phyloP scores from a whole-genome alignment of 2,797 vertebrate genomes.

The Erethizon dorsatum region DNA sequence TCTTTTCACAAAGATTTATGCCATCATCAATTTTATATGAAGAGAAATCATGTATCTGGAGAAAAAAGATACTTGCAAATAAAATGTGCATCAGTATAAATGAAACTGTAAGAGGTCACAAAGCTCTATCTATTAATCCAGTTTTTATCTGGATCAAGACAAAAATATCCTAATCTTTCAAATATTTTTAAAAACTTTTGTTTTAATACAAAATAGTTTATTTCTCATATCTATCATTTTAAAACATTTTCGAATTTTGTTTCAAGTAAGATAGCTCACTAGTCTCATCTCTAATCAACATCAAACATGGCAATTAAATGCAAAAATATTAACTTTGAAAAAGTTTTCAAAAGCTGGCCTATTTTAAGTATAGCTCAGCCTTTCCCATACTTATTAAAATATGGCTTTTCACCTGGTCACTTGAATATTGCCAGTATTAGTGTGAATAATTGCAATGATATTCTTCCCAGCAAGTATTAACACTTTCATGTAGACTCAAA shows the following conservation, averaged over 20 bases:
- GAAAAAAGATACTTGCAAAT: constrained; percentile 25
- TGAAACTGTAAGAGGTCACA: neutral
- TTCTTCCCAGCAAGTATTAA: neutral
- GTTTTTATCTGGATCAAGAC: constrained; percentile 9
- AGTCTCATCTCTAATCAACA: neutral
- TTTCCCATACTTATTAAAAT: neutral
- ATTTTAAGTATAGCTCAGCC: neutral
- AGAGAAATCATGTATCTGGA: neutral
- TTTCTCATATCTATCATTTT: neutral
- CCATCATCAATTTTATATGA: constrained; percentile 37
- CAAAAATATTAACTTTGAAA: constrained; percentile 12
- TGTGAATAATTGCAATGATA: neutral
- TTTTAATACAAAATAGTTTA: constrained; percentile 52
- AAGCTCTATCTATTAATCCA: neutral
- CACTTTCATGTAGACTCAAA: neutral
- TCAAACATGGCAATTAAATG: neutral
- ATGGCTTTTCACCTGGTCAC: neutral
- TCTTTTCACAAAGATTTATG: constrained; percentile 71
- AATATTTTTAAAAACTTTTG: neutral
- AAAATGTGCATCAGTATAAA: neutral
- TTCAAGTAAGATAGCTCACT: neutral
- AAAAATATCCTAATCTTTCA: neutral
- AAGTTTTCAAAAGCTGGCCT: constrained; percentile 6
- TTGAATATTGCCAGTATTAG: neutral
- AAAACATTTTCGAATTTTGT: neutral